These are phyloP conservation scores for Eremobia ochroleuca DNA, from an alignment of 2,888 invertebrate genomes.

Conservation along the genomic window DNA sequence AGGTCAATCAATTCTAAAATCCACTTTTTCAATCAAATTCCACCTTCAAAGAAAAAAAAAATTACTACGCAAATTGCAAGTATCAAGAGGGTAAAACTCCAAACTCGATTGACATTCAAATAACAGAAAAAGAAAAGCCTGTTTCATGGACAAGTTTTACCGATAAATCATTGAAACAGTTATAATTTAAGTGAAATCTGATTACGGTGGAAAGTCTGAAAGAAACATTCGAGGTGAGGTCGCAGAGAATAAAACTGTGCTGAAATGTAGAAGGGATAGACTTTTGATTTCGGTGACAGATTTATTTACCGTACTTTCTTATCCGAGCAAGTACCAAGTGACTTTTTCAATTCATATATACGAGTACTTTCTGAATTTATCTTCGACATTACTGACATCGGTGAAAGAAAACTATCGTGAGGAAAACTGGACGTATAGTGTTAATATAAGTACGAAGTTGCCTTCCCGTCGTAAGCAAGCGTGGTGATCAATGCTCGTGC, in stretches of 20 bases:
- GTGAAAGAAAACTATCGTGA: not conserved
- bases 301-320: not conserved
- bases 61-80: constrained; percentile 62
- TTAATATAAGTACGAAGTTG: not conserved
- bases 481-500: no score
- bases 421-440: not conserved
- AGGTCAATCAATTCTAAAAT: constrained; percentile 27
- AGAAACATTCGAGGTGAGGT: constrained; percentile 66
- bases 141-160: constrained; percentile 77
- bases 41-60: constrained; percentile 42
- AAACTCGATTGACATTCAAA: constrained; percentile 71
- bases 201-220: constrained; percentile 77
- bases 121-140: constrained; percentile 68
- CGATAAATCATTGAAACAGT: constrained; percentile 85
- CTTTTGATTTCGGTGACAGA: not conserved
- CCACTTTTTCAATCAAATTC: constrained; percentile 33
- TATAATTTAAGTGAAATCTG: constrained; percentile 85
- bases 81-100: constrained; percentile 55
- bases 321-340: not conserved
- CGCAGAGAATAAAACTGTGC: constrained; percentile 63
- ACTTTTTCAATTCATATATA: not conserved
- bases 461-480: not conserved
- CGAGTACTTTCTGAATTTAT: not conserved
- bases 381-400: not conserved
- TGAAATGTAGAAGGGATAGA: constrained; percentile 46